Evolutionary conservation across 1,140 invertebrate genomes (phyloP), one percentile per base, ranked within the genome.

Genomic region (Pseudomyrmex gracilis): DNA sequence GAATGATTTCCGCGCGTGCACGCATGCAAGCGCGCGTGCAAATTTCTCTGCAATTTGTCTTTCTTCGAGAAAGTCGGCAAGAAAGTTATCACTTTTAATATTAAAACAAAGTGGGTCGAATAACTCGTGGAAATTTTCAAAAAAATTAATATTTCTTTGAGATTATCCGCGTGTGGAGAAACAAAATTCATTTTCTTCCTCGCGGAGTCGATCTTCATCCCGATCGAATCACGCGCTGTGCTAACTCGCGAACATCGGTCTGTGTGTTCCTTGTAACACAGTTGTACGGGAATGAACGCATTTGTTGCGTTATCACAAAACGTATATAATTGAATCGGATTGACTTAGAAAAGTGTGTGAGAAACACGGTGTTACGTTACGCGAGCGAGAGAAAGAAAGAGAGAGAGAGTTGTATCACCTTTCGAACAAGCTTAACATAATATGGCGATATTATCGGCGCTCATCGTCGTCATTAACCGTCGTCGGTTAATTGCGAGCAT

Each of bases 391-490:
- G 34, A 34, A 5, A 34, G 34, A 43, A 1, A 61, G 45, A 17
- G 77, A 63, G 66, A 85, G 70, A 85, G 76, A 73, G 77, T 82
- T 61, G 61, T 85, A 34, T 49, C 58, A 8, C 53, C 24, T 53
- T 45, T 15, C 17, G 24, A 82, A 43, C 57, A 8, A 51, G 45
- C 47, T 34, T 34, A 34, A 34, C 34, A 70, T 73, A 88, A 85
- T 83, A 60, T 53, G 45, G 45, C 76, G 73, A 85, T 71, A 58
- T 45, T 82, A 82, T 88, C 57, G 58, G 5, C 78, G 63, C 77
- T 87, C 80, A 84, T 87, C 71, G 77, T 58, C 73, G 58, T 88
- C 53, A 86, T 87, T 86, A 86, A 61, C 68, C 34, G 34, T 34
- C 34, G 58, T 73, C 49, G 51, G 66, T 88, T 88, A 88, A 88